These are phyloP conservation scores for Leptinotarsa texana DNA, from an alignment of 1,140 invertebrate genomes.

Conservation along the genomic window DNA sequence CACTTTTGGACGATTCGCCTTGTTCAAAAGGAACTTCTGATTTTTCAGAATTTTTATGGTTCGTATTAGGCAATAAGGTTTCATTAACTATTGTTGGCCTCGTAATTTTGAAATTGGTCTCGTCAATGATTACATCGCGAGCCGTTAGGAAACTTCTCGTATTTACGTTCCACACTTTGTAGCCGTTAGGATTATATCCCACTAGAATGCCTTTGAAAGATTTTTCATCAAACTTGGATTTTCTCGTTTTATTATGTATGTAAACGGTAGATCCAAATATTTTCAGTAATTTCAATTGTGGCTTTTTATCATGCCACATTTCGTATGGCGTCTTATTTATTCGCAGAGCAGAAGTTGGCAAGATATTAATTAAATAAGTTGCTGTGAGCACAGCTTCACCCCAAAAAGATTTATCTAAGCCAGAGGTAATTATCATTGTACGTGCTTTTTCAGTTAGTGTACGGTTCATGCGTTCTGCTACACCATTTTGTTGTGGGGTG, in stretches of 20 bases:
- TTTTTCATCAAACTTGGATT: constrained; percentile 55
- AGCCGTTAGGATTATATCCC: constrained; percentile 56
- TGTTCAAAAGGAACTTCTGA: background rate
- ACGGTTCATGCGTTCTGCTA: constrained; percentile 57
- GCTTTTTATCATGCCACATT: constrained; percentile 57
- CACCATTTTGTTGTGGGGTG: constrained; percentile 60
- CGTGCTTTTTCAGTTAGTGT: constrained; percentile 57
- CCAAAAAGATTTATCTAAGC: constrained; percentile 51
- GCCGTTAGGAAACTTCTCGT: constrained; percentile 49
- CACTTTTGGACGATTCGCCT: constrained; percentile 1
- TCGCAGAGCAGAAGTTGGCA: constrained; percentile 53
- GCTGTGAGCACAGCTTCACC: constrained; percentile 53
- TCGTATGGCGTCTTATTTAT: constrained; percentile 56
- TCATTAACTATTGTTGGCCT: constrained; percentile 31
- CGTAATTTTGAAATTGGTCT: constrained; percentile 50
- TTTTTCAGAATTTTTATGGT: background rate
- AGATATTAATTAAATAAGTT: constrained; percentile 57
- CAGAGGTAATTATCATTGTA: constrained; percentile 51
- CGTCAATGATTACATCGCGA: constrained; percentile 55
- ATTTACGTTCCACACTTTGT: constrained; percentile 54
- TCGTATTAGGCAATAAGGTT: background rate
- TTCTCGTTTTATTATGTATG: constrained; percentile 54
- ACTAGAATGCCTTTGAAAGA: constrained; percentile 54
- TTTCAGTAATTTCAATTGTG: constrained; percentile 56
- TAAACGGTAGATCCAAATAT: constrained; percentile 58